These are phyloP conservation scores for Latrodectus elegans DNA, from an alignment of 2,888 invertebrate genomes.

Conservation along the genomic window DNA sequence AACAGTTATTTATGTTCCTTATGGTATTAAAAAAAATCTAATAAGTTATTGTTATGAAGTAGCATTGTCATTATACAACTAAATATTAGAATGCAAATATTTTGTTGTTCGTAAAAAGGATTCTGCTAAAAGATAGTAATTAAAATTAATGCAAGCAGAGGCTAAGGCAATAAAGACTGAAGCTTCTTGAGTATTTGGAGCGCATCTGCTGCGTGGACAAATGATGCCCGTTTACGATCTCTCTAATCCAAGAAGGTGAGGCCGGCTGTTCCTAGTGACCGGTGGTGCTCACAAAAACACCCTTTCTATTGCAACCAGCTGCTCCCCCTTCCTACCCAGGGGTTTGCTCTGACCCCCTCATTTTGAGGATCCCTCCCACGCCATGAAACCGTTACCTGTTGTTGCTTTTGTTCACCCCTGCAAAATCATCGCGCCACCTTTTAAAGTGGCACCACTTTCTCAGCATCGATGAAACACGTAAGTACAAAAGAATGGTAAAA, in stretches of 20 bases:
- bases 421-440: constrained; percentile 26
- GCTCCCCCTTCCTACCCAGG: constrained; percentile 45
- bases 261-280: constrained; percentile 37
- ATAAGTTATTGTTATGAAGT: too few species aligned
- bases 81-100: too few species aligned
- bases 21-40: too few species aligned
- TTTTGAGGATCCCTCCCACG: constrained; percentile 28
- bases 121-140: too few species aligned
- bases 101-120: too few species aligned
- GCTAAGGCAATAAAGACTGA: too few species aligned
- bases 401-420: constrained; percentile 21
- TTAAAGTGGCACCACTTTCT: constrained; percentile 24
- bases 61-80: too few species aligned
- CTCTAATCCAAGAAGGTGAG: constrained; percentile 37
- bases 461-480: not conserved
- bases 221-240: constrained; percentile 3
- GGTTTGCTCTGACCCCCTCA: constrained; percentile 23
- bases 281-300: constrained; percentile 54
- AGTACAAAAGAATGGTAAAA: too few species aligned
- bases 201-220: not conserved
- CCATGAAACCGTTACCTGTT: constrained; percentile 56
- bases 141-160: too few species aligned
- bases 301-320: constrained; percentile 37
- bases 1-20: too few species aligned
- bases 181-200: not conserved